Conservation (phyloP, 2,888 invertebrate species). For the Thereva nobilitata region DNA sequence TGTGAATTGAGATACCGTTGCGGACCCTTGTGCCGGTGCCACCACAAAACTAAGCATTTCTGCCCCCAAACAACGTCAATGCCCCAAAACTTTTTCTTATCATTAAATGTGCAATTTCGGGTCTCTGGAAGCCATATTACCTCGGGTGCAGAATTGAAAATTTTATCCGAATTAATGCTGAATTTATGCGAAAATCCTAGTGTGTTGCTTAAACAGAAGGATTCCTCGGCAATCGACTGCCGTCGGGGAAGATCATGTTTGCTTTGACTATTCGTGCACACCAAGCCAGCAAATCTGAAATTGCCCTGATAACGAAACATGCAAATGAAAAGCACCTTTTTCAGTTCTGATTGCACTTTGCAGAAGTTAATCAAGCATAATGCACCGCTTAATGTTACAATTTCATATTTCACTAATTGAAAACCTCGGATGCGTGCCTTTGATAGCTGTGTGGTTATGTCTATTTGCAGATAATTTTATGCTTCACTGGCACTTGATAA, state of each 20-base stretch:
- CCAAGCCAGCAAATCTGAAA: slow-evolving; percentile 14
- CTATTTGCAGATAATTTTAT: slow-evolving; percentile 26
- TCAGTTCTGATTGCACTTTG: slow-evolving; percentile 29
- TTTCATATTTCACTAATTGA: slow-evolving; percentile 31
- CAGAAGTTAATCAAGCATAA: slow-evolving; percentile 24
- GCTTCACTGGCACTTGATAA: slow-evolving; percentile 1
- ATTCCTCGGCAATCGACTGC: slow-evolving; percentile 29
- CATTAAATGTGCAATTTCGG: slow-evolving; percentile 12
- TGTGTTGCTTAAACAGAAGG: slow-evolving; percentile 48
- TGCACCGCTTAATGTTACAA: slow-evolving; percentile 29
- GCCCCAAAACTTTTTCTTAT: slow-evolving; percentile 24
- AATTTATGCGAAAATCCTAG: slow-evolving; percentile 54
- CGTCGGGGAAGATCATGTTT: background rate
- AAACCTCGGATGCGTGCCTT: slow-evolving; percentile 14
- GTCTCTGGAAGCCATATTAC: slow-evolving; percentile 38
- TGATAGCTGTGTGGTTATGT: slow-evolving; percentile 10
- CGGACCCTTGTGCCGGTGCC: background rate
- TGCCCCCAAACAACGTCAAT: background rate
- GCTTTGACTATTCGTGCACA: slow-evolving; percentile 27
- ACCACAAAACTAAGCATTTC: background rate
- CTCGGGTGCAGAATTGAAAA: slow-evolving; percentile 49
- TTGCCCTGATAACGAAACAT: slow-evolving; percentile 13
- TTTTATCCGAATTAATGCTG: slow-evolving; percentile 51
- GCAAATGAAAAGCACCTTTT: slow-evolving; percentile 31
- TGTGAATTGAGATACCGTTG: slow-evolving; percentile 6